Conservation (phyloP, 2,113 vertebrate species). For the Oncorhynchus nerka region DNA sequence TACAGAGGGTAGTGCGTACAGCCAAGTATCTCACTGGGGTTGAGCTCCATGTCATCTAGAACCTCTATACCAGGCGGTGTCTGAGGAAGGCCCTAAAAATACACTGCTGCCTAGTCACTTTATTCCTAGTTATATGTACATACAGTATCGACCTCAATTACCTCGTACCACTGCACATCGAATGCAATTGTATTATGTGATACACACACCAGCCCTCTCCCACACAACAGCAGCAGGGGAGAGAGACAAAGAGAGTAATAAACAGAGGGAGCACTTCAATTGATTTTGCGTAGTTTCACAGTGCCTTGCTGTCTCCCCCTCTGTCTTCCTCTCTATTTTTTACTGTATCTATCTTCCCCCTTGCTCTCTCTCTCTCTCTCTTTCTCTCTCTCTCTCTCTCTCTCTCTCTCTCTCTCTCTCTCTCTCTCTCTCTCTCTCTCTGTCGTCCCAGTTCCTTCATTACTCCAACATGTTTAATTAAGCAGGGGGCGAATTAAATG, state of each 20-base stretch:
- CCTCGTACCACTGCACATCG: too few species aligned
- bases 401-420: background rate
- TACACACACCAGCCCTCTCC: background rate
- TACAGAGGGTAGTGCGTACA: too few species aligned
- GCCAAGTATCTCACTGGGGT: too few species aligned
- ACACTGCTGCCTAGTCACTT: too few species aligned
- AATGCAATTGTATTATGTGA: too few species aligned
- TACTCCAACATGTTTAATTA: conserved; percentile 26
- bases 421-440: background rate
- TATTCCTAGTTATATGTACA: too few species aligned
- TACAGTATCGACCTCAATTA: too few species aligned
- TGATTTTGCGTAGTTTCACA: background rate
- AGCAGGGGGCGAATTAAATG: conserved; percentile 28
- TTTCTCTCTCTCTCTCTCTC: background rate
- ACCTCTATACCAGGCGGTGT: too few species aligned
- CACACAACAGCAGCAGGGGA: background rate
- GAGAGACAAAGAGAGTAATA: background rate
- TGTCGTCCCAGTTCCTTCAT: conserved; percentile 13
- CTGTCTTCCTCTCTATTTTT: background rate
- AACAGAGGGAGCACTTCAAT: background rate
- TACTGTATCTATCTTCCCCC: too few species aligned
- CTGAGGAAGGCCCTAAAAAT: too few species aligned
- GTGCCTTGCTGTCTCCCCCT: background rate
- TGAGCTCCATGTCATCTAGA: too few species aligned
- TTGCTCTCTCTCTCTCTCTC: background rate